phyloP scores from a whole-genome alignment of 2,113 vertebrate genomes.

The Sapajus apella region DNA sequence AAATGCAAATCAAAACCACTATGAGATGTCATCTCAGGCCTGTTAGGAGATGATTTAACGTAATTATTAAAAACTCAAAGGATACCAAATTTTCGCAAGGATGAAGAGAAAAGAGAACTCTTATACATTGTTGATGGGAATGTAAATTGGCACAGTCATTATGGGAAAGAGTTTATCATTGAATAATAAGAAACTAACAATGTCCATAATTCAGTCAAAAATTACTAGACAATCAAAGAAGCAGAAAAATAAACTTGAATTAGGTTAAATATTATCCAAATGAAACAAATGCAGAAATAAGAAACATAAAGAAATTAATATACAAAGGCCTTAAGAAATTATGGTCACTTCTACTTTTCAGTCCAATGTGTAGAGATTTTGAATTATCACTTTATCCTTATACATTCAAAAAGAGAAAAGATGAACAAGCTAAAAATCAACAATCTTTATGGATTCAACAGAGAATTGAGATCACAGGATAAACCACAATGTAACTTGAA shows the following conservation, averaged over 20 bases:
- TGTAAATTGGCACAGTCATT: not conserved
- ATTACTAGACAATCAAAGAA: not conserved
- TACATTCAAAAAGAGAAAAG: not conserved
- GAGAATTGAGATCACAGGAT: not conserved
- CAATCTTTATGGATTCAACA: not conserved
- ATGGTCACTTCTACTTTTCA: not conserved
- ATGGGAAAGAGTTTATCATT: not conserved
- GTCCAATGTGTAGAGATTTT: not conserved
- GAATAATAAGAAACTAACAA: not conserved
- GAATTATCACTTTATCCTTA: not conserved
- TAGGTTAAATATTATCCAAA: not conserved
- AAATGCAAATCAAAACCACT: not conserved
- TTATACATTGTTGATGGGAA: not conserved
- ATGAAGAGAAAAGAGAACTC: not conserved
- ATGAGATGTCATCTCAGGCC: not conserved
- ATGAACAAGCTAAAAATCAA: not conserved
- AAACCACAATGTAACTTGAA: not conserved
- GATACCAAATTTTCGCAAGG: not conserved
- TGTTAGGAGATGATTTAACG: not conserved
- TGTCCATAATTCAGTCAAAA: not conserved
- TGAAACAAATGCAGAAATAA: not conserved
- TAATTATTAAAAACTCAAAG: not conserved
- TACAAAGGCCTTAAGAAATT: not conserved
- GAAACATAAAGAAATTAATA: not conserved
- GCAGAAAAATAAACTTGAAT: not conserved